A percentile compares a stretch with the other conserved stretches of the same genome.
Evolutionary conservation across 2,797 vertebrate species (phyloP).

Genomic region (Tachyglossus aculeatus): DNA sequence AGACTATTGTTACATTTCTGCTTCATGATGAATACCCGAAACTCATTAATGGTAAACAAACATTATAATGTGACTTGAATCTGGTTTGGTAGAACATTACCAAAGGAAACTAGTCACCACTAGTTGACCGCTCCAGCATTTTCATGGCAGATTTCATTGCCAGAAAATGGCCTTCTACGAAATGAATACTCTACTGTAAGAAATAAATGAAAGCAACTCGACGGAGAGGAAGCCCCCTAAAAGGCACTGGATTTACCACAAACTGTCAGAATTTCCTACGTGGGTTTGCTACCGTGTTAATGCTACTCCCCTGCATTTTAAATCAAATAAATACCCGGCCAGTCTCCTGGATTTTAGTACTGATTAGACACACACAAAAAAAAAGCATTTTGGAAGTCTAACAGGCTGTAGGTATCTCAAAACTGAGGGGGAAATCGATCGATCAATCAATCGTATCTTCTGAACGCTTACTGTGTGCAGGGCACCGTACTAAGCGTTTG

Average conservation of each 20-base stretch:
- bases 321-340: not conserved
- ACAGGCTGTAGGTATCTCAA: too few species aligned
- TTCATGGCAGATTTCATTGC: slow-evolving; percentile 5
- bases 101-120: not conserved
- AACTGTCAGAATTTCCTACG: not conserved
- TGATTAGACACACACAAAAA: too few species aligned
- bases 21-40: slow-evolving; percentile 18
- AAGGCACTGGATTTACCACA: not conserved
- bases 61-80: slow-evolving; percentile 5
- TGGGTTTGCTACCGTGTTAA: slow-evolving; percentile 4
- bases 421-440: too few species aligned
- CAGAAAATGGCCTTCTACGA: slow-evolving; percentile 12
- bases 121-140: slow-evolving; percentile 26
- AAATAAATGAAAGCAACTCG: slow-evolving; percentile 19
- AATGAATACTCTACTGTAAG: too few species aligned
- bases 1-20: slow-evolving; percentile 24
- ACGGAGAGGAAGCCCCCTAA: slow-evolving; percentile 12
- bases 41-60: slow-evolving; percentile 39
- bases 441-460: too few species aligned
- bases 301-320: not conserved
- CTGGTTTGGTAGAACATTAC: not conserved
- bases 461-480: too few species aligned
- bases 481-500: too few species aligned
- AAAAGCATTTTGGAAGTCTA: too few species aligned
- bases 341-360: not conserved